Evolutionary conservation across 2,888 invertebrate species (phyloP).

Genomic region (Pachymerium ferrugineum): DNA sequence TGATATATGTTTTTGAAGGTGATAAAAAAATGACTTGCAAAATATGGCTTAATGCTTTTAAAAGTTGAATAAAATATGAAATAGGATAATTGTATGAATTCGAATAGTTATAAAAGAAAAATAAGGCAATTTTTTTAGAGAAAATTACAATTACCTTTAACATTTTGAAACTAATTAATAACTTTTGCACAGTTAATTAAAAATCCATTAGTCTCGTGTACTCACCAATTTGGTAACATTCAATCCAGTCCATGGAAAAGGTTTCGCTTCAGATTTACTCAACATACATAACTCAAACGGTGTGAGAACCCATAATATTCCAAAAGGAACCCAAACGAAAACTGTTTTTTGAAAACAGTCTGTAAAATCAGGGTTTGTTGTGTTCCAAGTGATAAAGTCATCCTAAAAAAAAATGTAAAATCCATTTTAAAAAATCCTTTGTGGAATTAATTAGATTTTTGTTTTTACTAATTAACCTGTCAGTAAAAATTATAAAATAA

Average conservation of each 20-base stretch:
- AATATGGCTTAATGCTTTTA: no score
- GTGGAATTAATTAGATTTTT: background rate
- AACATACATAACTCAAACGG: constrained; percentile 3
- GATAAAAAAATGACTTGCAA: no score
- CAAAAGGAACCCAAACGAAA: constrained; percentile 33
- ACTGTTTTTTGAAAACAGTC: constrained; percentile 31
- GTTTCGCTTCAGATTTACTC: background rate
- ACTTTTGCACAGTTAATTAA: no score
- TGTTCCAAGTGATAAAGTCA: constrained; percentile 28
- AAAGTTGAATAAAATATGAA: background rate
- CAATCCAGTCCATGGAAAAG: constrained; percentile 31
- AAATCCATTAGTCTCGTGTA: no score
- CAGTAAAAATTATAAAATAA: background rate
- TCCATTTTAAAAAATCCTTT: background rate
- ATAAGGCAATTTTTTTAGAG: no score
- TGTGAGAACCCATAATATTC: constrained; percentile 29
- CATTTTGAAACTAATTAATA: no score
- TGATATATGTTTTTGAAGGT: no score
- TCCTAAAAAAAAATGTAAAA: constrained; percentile 10
- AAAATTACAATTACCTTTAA: no score
- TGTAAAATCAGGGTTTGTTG: constrained; percentile 31
- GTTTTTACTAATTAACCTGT: background rate
- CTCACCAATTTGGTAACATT: constrained; percentile 31
- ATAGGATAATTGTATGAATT: background rate
- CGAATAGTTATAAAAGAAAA: background rate